These are phyloP conservation scores for Echiichthys vipera DNA, from an alignment of 2,797 vertebrate species.

Conservation along the genomic window DNA sequence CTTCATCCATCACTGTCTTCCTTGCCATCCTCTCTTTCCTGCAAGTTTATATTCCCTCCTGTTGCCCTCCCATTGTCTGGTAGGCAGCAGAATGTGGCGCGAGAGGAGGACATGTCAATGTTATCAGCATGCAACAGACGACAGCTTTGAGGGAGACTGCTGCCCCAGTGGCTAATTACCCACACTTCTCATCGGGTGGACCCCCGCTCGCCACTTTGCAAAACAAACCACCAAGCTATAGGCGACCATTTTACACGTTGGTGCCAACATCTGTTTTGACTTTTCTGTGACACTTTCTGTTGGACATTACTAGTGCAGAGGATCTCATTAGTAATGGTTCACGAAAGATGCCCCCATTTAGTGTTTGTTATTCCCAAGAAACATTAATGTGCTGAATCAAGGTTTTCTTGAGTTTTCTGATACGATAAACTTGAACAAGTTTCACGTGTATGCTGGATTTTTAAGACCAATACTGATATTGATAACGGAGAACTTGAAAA, in stretches of 20 bases:
- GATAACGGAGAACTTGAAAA: neutral
- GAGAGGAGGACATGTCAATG: slow-evolving; percentile 73
- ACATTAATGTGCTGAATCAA: neutral
- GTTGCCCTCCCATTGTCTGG: slow-evolving; percentile 49
- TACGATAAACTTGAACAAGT: neutral
- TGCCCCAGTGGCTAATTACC: slow-evolving; percentile 77
- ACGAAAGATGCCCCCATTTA: neutral
- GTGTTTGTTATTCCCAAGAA: neutral
- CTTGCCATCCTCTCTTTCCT: slow-evolving; percentile 41
- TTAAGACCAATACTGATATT: neutral
- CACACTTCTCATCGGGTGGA: slow-evolving; percentile 38
- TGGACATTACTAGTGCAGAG: slow-evolving; percentile 4
- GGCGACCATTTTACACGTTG: slow-evolving; percentile 34
- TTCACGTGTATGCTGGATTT: neutral
- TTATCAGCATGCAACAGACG: slow-evolving; percentile 80
- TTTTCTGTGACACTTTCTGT: slow-evolving; percentile 13
- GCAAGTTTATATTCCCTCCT: slow-evolving; percentile 26
- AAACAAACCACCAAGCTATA: slow-evolving; percentile 48
- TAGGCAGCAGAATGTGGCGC: slow-evolving; percentile 43
- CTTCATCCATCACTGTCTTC: slow-evolving; percentile 73
- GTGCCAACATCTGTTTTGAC: neutral
- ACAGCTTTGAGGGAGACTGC: slow-evolving; percentile 68
- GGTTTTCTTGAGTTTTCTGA: neutral
- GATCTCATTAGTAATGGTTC: slow-evolving; percentile 18
- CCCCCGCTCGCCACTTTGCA: slow-evolving; percentile 36